Evolutionary conservation across 53 echinoderm and acorn worm genomes (phyloP), one percentile per base, ranked within the genome.

Genomic region (Echinometra lucunter): DNA sequence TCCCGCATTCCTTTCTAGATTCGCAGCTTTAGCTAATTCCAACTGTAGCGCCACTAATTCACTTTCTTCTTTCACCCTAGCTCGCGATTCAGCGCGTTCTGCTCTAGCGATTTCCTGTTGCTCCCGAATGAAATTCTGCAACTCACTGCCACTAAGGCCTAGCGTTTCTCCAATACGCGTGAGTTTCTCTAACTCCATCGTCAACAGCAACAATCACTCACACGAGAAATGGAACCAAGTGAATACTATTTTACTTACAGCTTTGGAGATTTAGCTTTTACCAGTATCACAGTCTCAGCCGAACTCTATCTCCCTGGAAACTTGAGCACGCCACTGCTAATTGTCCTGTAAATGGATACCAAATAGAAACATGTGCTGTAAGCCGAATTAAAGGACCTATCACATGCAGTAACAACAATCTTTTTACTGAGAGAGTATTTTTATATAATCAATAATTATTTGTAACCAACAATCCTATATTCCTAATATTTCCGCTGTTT

Each of bases 31-130:
- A n/a, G 49, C 90, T 90, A 90, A 37, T 57, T 90, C 57, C 57
- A 90, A 37, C 57, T 90, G 57, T 37, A 90, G 37, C 37, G 37
- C 90, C 63, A 58, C 90, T 58, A 90, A 90, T 90, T 90, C 90
- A 57, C 60, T n/a, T 90, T 90, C 90, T 58, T 90, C 90, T 30
- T 75, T 75, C 40, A 37, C 4, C 75, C 75, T 75, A 75, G 37
- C 38, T 15, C 40, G 75, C 75, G 69, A 69, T 69, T 69, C 69
- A 69, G 89, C 57, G 45, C 89, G 45, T 89, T 53, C 89, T 8
- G 49, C 57, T 30, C 89, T 60, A 35, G 49, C 49, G 49, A 47
- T 47, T 47, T 47, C 49, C 9, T 47, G 49, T 47, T 47, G 49
- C 9, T 47, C 49, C 49, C 9, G 4, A 47, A 47, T 47, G 49